Evolutionary conservation across 2,797 vertebrate species (phyloP).

Genomic region (Macropodus opercularis): DNA sequence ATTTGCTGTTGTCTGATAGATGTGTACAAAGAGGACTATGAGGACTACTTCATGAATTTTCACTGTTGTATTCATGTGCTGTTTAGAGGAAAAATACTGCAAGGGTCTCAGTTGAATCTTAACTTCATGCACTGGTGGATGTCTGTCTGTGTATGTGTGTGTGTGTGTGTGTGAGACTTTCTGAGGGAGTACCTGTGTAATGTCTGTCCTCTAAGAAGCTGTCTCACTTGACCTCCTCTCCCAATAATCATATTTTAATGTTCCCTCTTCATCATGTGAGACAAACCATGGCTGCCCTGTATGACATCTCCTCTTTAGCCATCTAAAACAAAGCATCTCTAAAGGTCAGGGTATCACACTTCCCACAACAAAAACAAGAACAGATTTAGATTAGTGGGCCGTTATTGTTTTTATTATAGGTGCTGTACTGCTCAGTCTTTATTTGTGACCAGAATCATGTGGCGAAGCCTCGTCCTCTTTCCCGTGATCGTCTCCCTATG

Average conservation of each 20-base stretch:
- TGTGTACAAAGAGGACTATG: slow-evolving; percentile 68
- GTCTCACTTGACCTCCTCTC: slow-evolving; percentile 41
- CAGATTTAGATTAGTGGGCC: slow-evolving; percentile 44
- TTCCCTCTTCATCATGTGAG: slow-evolving; percentile 25
- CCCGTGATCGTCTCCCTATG: slow-evolving; percentile 59
- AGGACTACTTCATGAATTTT: slow-evolving; percentile 61
- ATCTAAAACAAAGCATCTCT: slow-evolving; percentile 17
- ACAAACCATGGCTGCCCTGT: slow-evolving; percentile 37
- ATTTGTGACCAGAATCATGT: slow-evolving; percentile 64
- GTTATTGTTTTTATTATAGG: slow-evolving; percentile 46
- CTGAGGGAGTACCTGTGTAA: slow-evolving; percentile 69
- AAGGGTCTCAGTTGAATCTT: slow-evolving; percentile 79
- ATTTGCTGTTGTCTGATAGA: slow-evolving; percentile 52
- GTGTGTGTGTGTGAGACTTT: slow-evolving; percentile 20
- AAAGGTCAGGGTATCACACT: slow-evolving; percentile 44
- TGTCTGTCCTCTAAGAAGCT: slow-evolving; percentile 58
- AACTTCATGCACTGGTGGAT: slow-evolving; percentile 57
- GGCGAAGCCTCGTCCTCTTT: slow-evolving; percentile 64
- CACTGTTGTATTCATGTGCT: slow-evolving; percentile 63
- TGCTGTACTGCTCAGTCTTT: slow-evolving; percentile 52
- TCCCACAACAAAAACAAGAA: slow-evolving; percentile 44
- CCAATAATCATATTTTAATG: slow-evolving; percentile 36
- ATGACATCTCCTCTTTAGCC: slow-evolving; percentile 31
- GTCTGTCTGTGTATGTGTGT: slow-evolving; percentile 9
- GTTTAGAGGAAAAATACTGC: slow-evolving; percentile 71